Base-by-base conservation (phyloP, 2,113 vertebrate genomes). In the Ciconia boyciana region DNA sequence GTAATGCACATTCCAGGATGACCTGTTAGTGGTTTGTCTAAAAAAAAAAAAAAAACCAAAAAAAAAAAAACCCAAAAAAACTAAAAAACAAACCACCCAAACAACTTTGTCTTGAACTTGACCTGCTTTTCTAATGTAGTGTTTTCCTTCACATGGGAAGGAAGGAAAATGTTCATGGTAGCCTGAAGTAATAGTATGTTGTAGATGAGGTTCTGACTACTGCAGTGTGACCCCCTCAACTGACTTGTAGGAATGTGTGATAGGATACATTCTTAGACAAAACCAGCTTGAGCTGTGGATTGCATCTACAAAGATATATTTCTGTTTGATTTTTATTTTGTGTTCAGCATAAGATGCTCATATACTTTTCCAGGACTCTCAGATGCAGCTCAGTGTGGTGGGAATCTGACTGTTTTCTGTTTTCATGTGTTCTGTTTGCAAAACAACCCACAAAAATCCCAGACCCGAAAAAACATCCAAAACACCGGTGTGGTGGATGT, bases 1-100 rank as follows among this genome's bases (percentile, higher is more conserved):
- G 20, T 13, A 15, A 6, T 4, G 3, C 7, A 1, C 9, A 0
- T 60, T 62, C 5, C 44, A n/a, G 34, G 60, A 8, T 64, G 20
- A 82, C 34, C 36, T 44, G 2, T 10, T 14, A 25, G 60, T 65
- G 26, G 4, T 58, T 57, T 70, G 36, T 39, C 46, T 49, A 1
- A 7, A 2, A 58, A 70, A 69, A 17, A 8, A 15, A 39, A 58
- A 36, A 36, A 36, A n/a, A n/a, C 39, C 39, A 1, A 7, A 2
- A 58, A 70, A 69, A 17, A 8, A 15, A n/a, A 58, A 39, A 39
- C 39, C n/a, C n/a, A n/a, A n/a, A 8, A 39, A 39, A 39, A 39
- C 39, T 9, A 9, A 39, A 39, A 39, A 8, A 39, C 39, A n/a
- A n/a, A n/a, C n/a, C n/a, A n/a, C 39, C 39, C 39, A 39, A 39